Percentiles rank a stretch among this genome's conserved stretches.
Evolutionary conservation across 1,140 invertebrate species (phyloP).

Genomic region (Argopecten irradians): DNA sequence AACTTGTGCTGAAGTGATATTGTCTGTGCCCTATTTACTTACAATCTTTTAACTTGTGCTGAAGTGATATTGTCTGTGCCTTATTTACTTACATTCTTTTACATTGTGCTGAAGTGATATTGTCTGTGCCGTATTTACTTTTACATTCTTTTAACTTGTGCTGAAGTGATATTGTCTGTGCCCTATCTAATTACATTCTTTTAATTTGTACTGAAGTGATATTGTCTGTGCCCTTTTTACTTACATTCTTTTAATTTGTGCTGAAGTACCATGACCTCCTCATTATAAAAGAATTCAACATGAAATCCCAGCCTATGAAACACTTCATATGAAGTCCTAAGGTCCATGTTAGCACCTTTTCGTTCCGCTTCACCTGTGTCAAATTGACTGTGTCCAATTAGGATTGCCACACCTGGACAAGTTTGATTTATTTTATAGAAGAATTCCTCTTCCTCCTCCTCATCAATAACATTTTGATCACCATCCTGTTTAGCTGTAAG

Average conservation of each 20-base stretch:
- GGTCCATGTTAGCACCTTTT: background rate
- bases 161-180: too few relatives aligned
- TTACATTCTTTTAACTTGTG: too few relatives aligned
- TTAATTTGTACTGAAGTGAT: too few relatives aligned
- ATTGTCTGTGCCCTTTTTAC: too few relatives aligned
- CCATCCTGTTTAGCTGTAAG: background rate
- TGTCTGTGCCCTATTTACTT: too few relatives aligned
- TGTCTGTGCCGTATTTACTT: too few relatives aligned
- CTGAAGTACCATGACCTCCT: background rate
- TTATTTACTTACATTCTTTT: too few relatives aligned
- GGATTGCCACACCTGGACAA: background rate
- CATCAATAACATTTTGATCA: background rate
- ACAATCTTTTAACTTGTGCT: too few relatives aligned
- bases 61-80: too few relatives aligned
- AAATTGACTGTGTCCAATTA: background rate
- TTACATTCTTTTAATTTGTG: conserved; percentile 5
- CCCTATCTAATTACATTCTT: too few relatives aligned
- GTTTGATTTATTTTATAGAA: background rate
- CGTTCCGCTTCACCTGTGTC: background rate
- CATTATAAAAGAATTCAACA: background rate
- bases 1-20: too few relatives aligned
- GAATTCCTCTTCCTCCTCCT: background rate
- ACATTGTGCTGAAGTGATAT: too few relatives aligned
- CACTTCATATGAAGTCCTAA: background rate
- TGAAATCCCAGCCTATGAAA: background rate